Percentiles rank a stretch among this genome's conserved stretches.
These are phyloP conservation scores for Phalacrocorax brasilianus DNA, from an alignment of 2,113 vertebrate species.

Conservation along the genomic window DNA sequence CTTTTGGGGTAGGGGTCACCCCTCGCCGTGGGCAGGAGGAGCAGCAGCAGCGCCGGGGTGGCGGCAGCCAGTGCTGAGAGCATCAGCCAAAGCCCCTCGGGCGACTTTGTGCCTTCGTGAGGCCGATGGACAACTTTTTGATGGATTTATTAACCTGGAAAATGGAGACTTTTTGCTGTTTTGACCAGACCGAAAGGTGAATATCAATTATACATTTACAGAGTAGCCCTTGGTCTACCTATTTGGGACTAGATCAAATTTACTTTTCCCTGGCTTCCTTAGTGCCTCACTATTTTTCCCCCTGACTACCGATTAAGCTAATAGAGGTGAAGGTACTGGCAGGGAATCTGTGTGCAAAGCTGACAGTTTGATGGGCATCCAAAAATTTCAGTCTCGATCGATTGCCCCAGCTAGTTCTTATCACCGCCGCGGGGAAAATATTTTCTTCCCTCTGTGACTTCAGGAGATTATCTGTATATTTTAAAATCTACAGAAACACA, in stretches of 20 bases:
- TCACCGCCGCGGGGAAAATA: accelerated
- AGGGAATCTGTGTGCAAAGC: neutral
- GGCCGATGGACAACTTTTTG: no score
- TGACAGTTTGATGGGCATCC: neutral
- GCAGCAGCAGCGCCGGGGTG: neutral
- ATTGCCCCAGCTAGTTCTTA: neutral
- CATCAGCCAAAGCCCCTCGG: accelerated
- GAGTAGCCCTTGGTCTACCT: neutral
- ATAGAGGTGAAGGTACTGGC: neutral
- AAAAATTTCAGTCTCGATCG: accelerated
- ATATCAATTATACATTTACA: neutral
- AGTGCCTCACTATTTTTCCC: neutral
- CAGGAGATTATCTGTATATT: neutral
- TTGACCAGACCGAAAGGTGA: neutral
- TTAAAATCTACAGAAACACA: neutral
- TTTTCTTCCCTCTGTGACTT: neutral
- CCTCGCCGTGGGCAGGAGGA: neutral
- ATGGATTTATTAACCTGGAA: neutral
- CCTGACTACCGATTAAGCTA: neutral
- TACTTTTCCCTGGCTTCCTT: neutral
- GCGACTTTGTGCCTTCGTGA: accelerated
- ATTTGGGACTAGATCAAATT: neutral
- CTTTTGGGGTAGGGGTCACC: neutral
- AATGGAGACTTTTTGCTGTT: neutral
- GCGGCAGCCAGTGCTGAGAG: accelerated